Conservation (phyloP, 2,888 invertebrate genomes). For the Cephus spinipes region DNA sequence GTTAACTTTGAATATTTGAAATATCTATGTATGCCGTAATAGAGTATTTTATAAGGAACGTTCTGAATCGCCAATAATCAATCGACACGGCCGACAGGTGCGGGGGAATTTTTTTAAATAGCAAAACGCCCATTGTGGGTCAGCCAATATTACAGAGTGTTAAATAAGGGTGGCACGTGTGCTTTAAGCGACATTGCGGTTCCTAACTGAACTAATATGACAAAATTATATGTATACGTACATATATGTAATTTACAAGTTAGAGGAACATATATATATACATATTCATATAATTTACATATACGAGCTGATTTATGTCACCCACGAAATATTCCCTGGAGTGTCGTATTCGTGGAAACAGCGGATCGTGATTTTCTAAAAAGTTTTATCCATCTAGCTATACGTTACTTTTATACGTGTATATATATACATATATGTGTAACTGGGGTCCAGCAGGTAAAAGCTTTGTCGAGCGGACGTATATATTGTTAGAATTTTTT, state of each 20-base stretch:
- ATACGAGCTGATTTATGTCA: not conserved
- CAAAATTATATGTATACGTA: not conserved
- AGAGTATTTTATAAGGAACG: not conserved
- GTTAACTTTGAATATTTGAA: not conserved
- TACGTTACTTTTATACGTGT: too few species aligned
- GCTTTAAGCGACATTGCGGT: not conserved
- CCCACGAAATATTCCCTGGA: not conserved
- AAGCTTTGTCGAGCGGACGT: not conserved
- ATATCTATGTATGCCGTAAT: not conserved
- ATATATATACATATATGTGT: not conserved
- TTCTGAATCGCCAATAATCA: not conserved
- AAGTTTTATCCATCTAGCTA: not conserved
- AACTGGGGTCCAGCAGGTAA: not conserved
- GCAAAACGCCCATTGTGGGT: too few species aligned
- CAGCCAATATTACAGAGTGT: too few species aligned
- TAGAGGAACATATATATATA: not conserved
- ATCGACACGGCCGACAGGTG: not conserved
- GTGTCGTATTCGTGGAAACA: not conserved
- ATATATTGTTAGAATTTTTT: not conserved
- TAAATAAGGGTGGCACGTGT: not conserved
- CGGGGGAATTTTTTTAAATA: not conserved
- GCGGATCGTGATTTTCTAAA: not conserved
- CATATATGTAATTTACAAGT: not conserved
- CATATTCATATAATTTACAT: not conserved
- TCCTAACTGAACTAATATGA: not conserved